Conservation (phyloP, 2,888 invertebrate species). For the Mythimna impura region DNA sequence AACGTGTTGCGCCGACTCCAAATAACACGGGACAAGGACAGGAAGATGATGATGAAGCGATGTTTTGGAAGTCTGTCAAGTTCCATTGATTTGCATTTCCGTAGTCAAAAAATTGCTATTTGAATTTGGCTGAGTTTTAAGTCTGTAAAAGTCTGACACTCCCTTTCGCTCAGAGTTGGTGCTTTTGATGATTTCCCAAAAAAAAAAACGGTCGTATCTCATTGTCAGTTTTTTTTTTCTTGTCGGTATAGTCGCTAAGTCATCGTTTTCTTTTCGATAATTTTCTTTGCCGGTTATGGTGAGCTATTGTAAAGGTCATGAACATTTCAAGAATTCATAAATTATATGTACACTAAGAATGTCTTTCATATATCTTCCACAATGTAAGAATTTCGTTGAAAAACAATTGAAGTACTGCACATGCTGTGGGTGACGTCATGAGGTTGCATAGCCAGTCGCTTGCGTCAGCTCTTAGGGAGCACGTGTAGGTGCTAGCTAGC, state of each 20-base stretch:
- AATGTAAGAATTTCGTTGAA: constrained; percentile 19
- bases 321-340: neutral
- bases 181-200: too few relatives aligned
- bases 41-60: too few relatives aligned
- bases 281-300: too few relatives aligned
- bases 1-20: too few relatives aligned
- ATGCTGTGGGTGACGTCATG: constrained; percentile 52
- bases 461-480: constrained; percentile 55
- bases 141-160: too few relatives aligned
- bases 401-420: neutral
- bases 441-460: constrained; percentile 61
- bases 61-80: neutral
- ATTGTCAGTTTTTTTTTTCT: neutral
- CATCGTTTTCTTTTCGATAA: neutral
- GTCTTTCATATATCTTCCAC: constrained; percentile 24
- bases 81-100: neutral
- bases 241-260: neutral
- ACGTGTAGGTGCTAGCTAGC: constrained; percentile 8
- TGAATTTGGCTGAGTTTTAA: too few relatives aligned
- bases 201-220: neutral
- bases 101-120: too few relatives aligned
- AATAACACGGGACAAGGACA: too few relatives aligned
- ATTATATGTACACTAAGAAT: constrained; percentile 1
- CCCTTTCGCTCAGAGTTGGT: too few relatives aligned
- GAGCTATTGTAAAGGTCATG: too few relatives aligned